Evolutionary conservation across 2,797 vertebrate species (phyloP), one percentile per base, ranked within the genome.

Genomic region (Gymnothorax javanicus): DNA sequence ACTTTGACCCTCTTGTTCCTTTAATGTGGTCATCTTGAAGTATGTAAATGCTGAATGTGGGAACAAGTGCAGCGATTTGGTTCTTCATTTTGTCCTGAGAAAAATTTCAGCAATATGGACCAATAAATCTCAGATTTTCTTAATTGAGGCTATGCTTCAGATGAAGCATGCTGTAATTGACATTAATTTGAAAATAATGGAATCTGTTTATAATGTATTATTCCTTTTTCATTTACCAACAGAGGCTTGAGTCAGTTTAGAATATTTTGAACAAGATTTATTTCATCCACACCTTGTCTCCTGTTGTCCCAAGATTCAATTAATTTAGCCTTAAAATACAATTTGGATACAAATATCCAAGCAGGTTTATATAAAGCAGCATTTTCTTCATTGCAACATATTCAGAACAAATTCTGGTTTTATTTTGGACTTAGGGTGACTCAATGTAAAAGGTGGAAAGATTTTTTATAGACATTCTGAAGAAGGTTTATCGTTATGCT

Each of bases 1-100:
- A 64, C 82, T 87, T 86, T 59, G 75, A 85, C 85, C 83, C 91
- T 88, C 62, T 89, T 83, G 64, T 71, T 87, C 64, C 77, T 85
- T 59, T 84, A 56, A 67, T 13, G 64, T 75, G 57, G 84, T 69
- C 57, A 73, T 23, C 71, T 54, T 84, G 17, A 43, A 43, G 33
- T 43, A 1, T 82, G 81, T 56, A 81, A 81, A 20, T 52, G 9
- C n/a, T 81, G 75, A 52, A 43, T 81, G 50, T 81, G 9, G 17
- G n/a, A 81, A 56, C n/a, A 23, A 9, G 52, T 54, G 50, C 17
- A 56, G 50, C 23, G 9, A 50, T 23, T 7, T 23, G 20, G 50
- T 81, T 23, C 17, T 81, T 12, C 3, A 50, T 75, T 75, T 43
- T 77, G 7, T 50, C 73, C 6, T 15, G 20, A 50, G 15, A 81